phyloP scores from a whole-genome alignment of 2,113 vertebrate species.

The Xiphias gladius region DNA sequence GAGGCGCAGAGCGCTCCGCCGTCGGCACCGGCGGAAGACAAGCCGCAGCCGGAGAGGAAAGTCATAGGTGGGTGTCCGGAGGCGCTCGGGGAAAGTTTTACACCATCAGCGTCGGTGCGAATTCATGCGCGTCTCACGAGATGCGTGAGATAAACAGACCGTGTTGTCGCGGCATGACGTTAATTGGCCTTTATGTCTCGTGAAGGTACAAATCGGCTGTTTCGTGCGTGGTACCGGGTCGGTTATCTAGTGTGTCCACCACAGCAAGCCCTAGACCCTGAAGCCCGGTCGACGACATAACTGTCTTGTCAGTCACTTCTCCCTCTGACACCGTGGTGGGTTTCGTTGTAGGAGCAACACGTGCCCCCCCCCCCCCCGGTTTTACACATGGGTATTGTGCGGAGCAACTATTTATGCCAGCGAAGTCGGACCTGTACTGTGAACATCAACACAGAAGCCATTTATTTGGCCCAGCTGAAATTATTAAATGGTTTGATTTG shows the following conservation, averaged over 20 bases:
- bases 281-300: background rate
- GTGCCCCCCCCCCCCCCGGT: constrained; percentile 30
- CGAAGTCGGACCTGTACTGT: background rate
- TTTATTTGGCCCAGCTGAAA: background rate
- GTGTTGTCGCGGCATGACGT: background rate
- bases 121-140: background rate
- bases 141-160: background rate
- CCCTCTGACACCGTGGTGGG: background rate
- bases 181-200: background rate
- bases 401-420: too few species aligned
- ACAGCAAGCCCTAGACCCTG: background rate
- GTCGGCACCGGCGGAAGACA: constrained; percentile 69
- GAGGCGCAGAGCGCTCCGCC: constrained; percentile 80
- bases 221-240: background rate
- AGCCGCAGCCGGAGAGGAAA: constrained; percentile 82
- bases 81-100: background rate
- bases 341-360: constrained; percentile 26
- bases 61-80: constrained; percentile 79
- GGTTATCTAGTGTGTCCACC: too few species aligned
- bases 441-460: background rate
- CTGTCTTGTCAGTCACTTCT: background rate
- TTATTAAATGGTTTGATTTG: background rate
- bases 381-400: background rate
- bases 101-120: background rate
- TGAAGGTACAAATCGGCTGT: background rate